Evolutionary conservation across 2,797 vertebrate genomes (phyloP), one percentile per base, ranked within the genome.

Genomic region (Avahi laniger): DNA sequence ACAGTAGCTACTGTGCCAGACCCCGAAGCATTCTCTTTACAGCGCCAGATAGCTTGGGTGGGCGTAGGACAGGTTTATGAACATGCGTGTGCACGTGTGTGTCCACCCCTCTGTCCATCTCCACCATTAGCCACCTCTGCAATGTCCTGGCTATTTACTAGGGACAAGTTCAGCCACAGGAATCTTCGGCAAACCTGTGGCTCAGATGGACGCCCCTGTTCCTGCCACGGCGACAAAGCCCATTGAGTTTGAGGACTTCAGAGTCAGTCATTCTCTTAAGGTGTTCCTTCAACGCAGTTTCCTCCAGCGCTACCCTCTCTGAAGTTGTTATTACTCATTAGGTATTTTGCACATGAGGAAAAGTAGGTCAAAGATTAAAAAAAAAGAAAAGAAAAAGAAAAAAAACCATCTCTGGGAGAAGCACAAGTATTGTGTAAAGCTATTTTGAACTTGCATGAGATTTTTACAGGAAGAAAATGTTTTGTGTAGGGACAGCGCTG

Each of bases 331-430:
- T 98, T 98, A 96, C 97, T 98, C 97, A 98, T 97, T 97, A 98
- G 98, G 98, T 97, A 93, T 63, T 97, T 96, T 98, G 98, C 97
- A 92, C 70, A 54, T 94, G 96, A 97, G 97, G 96, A 98, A 94
- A 98, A 98, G 98, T 98, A 98, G 98, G 98, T 97, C 98, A 98
- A 52, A 97, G 98, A 98, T 98, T 97, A 96, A 98, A 98, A 97
- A 96, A 94, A 98, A 98, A 98, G 92, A 93, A 98, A 98, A 97
- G 98, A 97, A 96, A 95, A 96, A 97, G 97, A 97, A 96, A 95
- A 98, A 97, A 97, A 96, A 79, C 93, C 95, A 73, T 98, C 97
- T 97, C 97, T 98, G 97, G 6, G 20, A 98, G 96, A 98, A 89
- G 94, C 94, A 96, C 93, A 57, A 96, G 94, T 94, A 95, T 84